These are phyloP conservation scores for Oenanthe melanoleuca DNA, from an alignment of 2,113 vertebrate species.

Conservation along the genomic window DNA sequence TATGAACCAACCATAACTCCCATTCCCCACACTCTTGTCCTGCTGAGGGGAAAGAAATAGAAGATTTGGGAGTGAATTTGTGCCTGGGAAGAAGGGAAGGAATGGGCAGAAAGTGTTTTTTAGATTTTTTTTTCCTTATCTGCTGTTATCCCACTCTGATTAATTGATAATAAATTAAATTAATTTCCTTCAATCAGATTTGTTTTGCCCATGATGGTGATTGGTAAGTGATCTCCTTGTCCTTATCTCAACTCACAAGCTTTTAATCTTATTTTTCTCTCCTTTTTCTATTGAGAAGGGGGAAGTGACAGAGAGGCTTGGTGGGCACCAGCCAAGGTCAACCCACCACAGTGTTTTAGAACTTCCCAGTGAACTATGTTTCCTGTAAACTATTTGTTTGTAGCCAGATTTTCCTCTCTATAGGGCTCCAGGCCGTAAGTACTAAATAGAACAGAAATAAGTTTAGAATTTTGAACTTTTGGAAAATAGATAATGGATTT, in stretches of 20 bases:
- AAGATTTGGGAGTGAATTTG: neutral
- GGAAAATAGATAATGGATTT: neutral
- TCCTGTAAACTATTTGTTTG: neutral
- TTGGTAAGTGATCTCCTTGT: neutral
- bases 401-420: neutral
- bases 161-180: neutral
- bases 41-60: neutral
- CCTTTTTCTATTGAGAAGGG: neutral
- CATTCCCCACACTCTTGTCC: neutral
- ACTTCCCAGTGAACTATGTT: neutral
- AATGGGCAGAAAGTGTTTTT: neutral
- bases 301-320: neutral
- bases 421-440: neutral
- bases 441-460: neutral
- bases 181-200: neutral
- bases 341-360: neutral
- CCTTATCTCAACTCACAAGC: neutral
- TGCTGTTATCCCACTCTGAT: neutral
- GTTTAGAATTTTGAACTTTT: neutral
- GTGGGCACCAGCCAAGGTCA: neutral
- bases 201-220: neutral
- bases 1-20: accelerated
- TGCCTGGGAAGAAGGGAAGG: neutral
- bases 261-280: neutral
- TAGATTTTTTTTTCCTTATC: neutral